Evolutionary conservation across 2,797 vertebrate genomes (phyloP), one percentile per base, ranked within the genome.

Genomic region (Alosa sapidissima): DNA sequence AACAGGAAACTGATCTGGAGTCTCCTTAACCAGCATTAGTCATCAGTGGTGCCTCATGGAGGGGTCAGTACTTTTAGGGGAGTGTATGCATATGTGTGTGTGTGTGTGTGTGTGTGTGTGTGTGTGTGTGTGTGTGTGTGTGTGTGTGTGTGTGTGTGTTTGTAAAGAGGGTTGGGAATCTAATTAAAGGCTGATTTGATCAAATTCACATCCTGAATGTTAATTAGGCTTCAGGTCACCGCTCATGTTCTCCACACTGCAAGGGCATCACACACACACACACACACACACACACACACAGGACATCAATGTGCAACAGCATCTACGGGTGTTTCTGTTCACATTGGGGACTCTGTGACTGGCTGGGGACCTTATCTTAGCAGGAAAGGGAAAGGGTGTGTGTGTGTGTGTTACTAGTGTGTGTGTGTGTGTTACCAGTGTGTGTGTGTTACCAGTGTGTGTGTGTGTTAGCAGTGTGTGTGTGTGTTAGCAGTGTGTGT

Each of bases 121-220:
- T 21, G 54, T 58, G 14, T 19, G 83, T 86, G 87, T 49, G 65
- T 86, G 86, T 49, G 48, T 49, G 49, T 58, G 19, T 58, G 16
- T 58, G 16, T 58, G 16, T 58, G 55, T 21, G 19, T 21, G 83
- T 86, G 87, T 51, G 65, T 85, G 86, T 86, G 88, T 85, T 89
- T 88, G 86, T 81, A 62, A 87, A 85, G 82, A 88, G 90, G 87
- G 87, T 87, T 78, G 81, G 86, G 89, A 88, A 83, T 81, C 87
- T 89, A 90, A 91, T 91, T 91, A 91, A 89, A 89, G 85, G 89
- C 88, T 85, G 88, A 91, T 91, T 90, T 90, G 85, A 90, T 90
- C 88, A 86, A 90, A 58, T 16, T 19, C 55, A 88, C 87, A 84
- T 85, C 84, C 88, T 82, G 82, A 87, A 89, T 90, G 89, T 89